Conservation (phyloP, 1,140 invertebrate species). For the Microplitis mediator region DNA sequence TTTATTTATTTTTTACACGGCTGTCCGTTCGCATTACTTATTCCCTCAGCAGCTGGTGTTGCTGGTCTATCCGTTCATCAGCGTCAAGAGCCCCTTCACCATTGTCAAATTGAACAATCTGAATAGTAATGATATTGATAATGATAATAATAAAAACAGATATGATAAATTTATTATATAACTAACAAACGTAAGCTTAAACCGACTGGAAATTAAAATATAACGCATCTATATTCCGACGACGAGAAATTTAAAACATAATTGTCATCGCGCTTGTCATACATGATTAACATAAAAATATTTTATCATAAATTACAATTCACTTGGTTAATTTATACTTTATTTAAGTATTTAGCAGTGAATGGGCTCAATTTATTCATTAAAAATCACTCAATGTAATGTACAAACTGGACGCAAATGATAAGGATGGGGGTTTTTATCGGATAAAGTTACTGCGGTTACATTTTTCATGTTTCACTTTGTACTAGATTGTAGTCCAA, state of each 20-base stretch:
- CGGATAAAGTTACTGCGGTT: conserved; percentile 14
- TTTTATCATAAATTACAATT: too few species aligned
- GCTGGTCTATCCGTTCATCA: conserved; percentile 16
- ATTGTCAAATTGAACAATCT: conserved; percentile 19
- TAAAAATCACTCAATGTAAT: neutral
- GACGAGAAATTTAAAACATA: too few species aligned
- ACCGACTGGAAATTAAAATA: too few species aligned
- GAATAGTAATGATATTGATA: conserved; percentile 6
- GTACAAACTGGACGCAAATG: conserved; percentile 11
- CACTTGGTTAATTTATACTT: neutral
- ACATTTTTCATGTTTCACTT: conserved; percentile 3
- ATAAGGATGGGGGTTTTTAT: conserved; percentile 19
- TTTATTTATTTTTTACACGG: neutral
- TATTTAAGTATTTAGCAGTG: neutral
- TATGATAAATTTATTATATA: too few species aligned
- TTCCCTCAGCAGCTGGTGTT: conserved; percentile 12
- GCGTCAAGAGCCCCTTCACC: neutral
- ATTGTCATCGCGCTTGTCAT: too few species aligned
- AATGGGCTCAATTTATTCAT: conserved; percentile 18
- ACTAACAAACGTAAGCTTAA: too few species aligned
- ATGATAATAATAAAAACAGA: too few species aligned
- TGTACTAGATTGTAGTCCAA: neutral
- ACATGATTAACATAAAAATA: too few species aligned
- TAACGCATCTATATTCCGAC: too few species aligned
- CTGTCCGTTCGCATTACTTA: conserved; percentile 21